Conservation (phyloP, 2,113 vertebrate genomes). For the Istiophorus platypterus region DNA sequence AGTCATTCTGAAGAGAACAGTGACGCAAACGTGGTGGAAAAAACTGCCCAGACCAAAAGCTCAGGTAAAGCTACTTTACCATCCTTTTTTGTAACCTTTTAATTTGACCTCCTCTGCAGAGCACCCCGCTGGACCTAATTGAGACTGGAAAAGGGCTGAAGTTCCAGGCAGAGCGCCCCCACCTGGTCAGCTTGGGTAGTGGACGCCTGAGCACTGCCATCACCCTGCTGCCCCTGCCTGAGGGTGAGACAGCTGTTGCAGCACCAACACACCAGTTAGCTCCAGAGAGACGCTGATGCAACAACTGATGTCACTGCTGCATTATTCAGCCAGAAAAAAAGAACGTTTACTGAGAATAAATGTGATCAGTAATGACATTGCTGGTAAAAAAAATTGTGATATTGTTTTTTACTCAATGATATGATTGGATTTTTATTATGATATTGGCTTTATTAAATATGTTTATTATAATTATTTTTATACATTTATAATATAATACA, state of each 20-base stretch:
- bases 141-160: slow-evolving; percentile 92
- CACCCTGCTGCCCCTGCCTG: slow-evolving; percentile 92
- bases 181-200: slow-evolving; percentile 95
- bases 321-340: not conserved
- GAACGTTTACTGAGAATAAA: too few relatives aligned
- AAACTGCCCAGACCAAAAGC: too few relatives aligned
- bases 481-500: not conserved
- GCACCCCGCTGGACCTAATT: slow-evolving; percentile 90
- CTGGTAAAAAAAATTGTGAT: not conserved
- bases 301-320: not conserved
- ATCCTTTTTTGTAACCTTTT: not conserved
- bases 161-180: slow-evolving; percentile 93
- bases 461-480: not conserved
- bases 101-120: slow-evolving; percentile 81
- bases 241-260: slow-evolving; percentile 84
- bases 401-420: not conserved
- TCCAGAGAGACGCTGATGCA: not conserved
- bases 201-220: slow-evolving; percentile 94
- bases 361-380: not conserved
- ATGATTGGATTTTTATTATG: not conserved
- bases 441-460: too few relatives aligned
- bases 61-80: too few relatives aligned
- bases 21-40: too few relatives aligned
- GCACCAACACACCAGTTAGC: not conserved
- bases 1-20: too few relatives aligned